Percentiles rank a stretch among this genome's conserved stretches.
These are phyloP conservation scores for Mimumesa dahlbomi DNA, from an alignment of 2,888 invertebrate species.

Conservation along the genomic window DNA sequence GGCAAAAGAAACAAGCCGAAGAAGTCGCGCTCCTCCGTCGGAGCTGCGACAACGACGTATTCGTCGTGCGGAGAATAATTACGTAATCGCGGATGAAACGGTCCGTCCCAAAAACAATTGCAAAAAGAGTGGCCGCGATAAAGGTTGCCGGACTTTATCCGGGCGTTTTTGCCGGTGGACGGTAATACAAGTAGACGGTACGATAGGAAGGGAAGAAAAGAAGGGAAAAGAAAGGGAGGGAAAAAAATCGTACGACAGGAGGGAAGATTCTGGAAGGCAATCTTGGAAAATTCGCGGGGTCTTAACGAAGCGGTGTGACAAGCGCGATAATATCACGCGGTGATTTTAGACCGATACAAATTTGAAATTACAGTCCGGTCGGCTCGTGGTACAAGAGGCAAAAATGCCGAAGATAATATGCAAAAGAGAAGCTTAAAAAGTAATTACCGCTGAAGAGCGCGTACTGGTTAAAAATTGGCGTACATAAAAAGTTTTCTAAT, in stretches of 20 bases:
- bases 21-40: slow-evolving; percentile 25
- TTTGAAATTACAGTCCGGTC: slow-evolving; percentile 61
- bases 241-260: neutral
- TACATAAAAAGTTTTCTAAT: slow-evolving; percentile 80
- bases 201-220: slow-evolving; percentile 9
- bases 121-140: slow-evolving; percentile 17
- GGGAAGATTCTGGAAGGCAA: neutral
- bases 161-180: slow-evolving; percentile 3
- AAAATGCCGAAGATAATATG: slow-evolving; percentile 73
- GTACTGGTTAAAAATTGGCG: slow-evolving; percentile 79
- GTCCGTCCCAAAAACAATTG: slow-evolving; percentile 12
- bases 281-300: slow-evolving; percentile 16
- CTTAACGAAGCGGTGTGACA: slow-evolving; percentile 26
- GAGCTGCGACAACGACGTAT: slow-evolving; percentile 48
- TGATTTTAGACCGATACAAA: slow-evolving; percentile 63
- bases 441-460: slow-evolving; percentile 78
- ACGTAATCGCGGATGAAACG: slow-evolving; percentile 59
- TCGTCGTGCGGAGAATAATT: slow-evolving; percentile 62
- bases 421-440: slow-evolving; percentile 79
- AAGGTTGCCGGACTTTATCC: slow-evolving; percentile 33
- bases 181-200: slow-evolving; percentile 43
- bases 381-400: slow-evolving; percentile 1
- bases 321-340: slow-evolving; percentile 29
- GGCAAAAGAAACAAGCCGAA: slow-evolving; percentile 35
- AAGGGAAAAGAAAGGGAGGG: slow-evolving; percentile 11